These are phyloP conservation scores for Glossophaga mutica DNA, from an alignment of 2,797 vertebrate species.

Conservation along the genomic window DNA sequence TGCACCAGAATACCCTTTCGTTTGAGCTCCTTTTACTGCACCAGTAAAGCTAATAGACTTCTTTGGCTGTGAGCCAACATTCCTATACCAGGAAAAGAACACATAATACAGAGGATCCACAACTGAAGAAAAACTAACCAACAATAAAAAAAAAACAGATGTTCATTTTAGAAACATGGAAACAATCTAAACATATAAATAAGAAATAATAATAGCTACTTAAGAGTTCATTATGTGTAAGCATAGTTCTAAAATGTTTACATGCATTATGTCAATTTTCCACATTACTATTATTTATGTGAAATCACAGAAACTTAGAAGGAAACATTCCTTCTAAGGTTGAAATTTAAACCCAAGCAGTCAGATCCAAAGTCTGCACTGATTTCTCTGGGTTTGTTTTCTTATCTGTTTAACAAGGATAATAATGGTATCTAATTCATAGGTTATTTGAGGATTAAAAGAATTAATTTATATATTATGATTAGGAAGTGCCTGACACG, in stretches of 20 bases:
- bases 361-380: neutral
- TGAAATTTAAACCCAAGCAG: conserved; percentile 15
- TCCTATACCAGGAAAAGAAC: conserved; percentile 48
- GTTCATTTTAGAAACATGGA: conserved; percentile 25
- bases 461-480: neutral
- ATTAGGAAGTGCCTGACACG: neutral
- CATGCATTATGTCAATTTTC: neutral
- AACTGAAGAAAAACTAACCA: conserved; percentile 15
- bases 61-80: neutral
- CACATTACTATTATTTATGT: neutral
- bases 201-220: neutral
- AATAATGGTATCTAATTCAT: neutral
- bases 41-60: conserved; percentile 39
- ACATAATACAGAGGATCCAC: neutral
- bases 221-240: neutral
- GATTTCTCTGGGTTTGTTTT: conserved; percentile 6
- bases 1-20: neutral
- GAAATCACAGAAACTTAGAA: neutral
- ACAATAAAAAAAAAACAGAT: neutral
- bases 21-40: neutral
- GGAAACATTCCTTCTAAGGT: neutral
- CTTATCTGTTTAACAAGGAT: neutral
- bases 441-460: conserved; percentile 12
- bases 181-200: neutral
- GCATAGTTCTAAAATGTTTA: neutral